Evolutionary conservation across 2,113 vertebrate genomes (phyloP).

Genomic region (Garra rufa): DNA sequence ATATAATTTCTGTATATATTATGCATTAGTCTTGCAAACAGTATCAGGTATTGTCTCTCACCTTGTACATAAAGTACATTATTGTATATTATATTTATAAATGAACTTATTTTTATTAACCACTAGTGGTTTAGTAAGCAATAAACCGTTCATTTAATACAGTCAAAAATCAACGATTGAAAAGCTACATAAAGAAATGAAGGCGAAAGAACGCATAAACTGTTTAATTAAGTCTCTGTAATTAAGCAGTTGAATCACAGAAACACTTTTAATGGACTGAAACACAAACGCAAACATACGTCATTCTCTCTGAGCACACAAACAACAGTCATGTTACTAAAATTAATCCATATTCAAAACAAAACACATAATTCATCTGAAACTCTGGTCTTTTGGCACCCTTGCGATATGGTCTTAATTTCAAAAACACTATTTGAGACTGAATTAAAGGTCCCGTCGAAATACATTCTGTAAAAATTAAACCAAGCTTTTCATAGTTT

Average conservation of each 20-base stretch:
- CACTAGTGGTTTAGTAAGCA: neutral
- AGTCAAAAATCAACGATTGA: neutral
- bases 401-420: conserved; percentile 32
- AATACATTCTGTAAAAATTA: conserved; percentile 24
- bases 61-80: too few species aligned
- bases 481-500: neutral
- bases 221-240: conserved; percentile 36
- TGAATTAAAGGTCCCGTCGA: conserved; percentile 20
- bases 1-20: too few species aligned
- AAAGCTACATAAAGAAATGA: neutral
- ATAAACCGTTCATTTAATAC: neutral
- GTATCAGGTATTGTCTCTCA: too few species aligned
- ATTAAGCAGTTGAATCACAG: conserved; percentile 26
- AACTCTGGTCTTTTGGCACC: conserved; percentile 57
- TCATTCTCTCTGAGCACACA: conserved; percentile 17
- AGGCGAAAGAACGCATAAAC: neutral
- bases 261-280: conserved; percentile 55
- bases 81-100: neutral
- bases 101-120: neutral
- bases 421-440: conserved; percentile 54
- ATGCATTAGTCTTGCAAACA: too few species aligned
- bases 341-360: neutral
- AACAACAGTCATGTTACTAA: conserved; percentile 8
- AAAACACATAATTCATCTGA: neutral
- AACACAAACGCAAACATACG: conserved; percentile 5